Conservation (phyloP, 1,140 invertebrate genomes). For the Nilaparvata lugens region DNA sequence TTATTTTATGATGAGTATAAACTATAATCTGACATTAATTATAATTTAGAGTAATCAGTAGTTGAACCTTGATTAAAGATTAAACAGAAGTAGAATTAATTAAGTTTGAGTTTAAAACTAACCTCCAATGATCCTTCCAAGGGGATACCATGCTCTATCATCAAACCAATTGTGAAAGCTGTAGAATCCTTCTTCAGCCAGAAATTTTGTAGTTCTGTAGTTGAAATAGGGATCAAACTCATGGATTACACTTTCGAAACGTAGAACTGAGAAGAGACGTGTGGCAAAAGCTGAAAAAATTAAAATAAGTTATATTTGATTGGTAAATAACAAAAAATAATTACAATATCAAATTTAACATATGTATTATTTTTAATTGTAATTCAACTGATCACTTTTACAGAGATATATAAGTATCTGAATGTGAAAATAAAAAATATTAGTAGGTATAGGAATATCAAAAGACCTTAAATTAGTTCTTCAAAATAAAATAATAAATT, state of each 20-base stretch:
- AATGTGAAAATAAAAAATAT: background rate
- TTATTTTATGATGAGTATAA: no score
- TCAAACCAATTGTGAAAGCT: conserved; percentile 99
- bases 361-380: background rate
- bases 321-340: background rate
- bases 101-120: conserved; percentile 26
- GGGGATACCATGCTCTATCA: conserved; percentile 95
- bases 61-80: no score
- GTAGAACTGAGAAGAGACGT: conserved; percentile 88
- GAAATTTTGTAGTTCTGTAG: conserved; percentile 90
- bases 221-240: conserved; percentile 99
- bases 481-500: background rate
- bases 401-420: background rate
- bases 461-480: background rate
- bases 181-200: conserved; percentile 95
- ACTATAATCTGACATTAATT: no score
- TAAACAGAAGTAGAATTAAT: background rate
- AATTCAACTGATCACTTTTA: background rate
- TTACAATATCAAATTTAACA: background rate
- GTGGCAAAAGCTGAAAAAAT: conserved; percentile 83
- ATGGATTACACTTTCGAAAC: conserved; percentile 97
- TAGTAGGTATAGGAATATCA: background rate
- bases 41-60: no score
- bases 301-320: conserved; percentile 15
- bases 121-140: conserved; percentile 94